These are phyloP conservation scores for Lissonota sp. DNA, from an alignment of 2,888 invertebrate species.

Conservation along the genomic window DNA sequence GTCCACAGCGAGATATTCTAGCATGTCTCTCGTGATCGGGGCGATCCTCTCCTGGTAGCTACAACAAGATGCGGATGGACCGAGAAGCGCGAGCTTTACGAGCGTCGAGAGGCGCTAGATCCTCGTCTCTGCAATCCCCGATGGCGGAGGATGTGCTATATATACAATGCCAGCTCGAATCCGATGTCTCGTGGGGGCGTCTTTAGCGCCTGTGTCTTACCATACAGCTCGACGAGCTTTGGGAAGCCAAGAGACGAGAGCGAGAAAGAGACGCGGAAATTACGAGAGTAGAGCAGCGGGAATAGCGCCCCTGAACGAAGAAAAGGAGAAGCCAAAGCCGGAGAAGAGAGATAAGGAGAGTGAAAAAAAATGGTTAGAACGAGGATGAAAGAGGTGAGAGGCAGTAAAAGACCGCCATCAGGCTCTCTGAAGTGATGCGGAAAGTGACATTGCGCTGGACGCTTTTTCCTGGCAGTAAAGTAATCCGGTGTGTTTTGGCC, in stretches of 20 bases:
- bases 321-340: conserved; percentile 1
- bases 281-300: conserved; percentile 30
- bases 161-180: conserved; percentile 37
- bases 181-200: conserved; percentile 43
- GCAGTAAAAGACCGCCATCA: conserved; percentile 3
- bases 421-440: conserved; percentile 35
- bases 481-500: conserved; percentile 35
- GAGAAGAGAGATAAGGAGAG: conserved; percentile 33
- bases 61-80: neutral
- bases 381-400: conserved; percentile 14
- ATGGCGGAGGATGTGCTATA: conserved; percentile 1
- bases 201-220: conserved; percentile 12
- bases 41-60: conserved; percentile 28
- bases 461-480: conserved; percentile 40
- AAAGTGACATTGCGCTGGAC: conserved; percentile 47
- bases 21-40: conserved; percentile 35
- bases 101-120: conserved; percentile 57
- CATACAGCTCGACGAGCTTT: neutral
- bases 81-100: conserved; percentile 46
- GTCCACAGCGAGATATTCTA: no score
- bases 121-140: conserved; percentile 38
- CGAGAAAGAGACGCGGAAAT: conserved; percentile 42
- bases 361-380: conserved; percentile 28
- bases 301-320: conserved; percentile 7
- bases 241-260: conserved; percentile 35